Conservation (phyloP, 2,113 vertebrate genomes). For the Dissostichus mawsoni region DNA sequence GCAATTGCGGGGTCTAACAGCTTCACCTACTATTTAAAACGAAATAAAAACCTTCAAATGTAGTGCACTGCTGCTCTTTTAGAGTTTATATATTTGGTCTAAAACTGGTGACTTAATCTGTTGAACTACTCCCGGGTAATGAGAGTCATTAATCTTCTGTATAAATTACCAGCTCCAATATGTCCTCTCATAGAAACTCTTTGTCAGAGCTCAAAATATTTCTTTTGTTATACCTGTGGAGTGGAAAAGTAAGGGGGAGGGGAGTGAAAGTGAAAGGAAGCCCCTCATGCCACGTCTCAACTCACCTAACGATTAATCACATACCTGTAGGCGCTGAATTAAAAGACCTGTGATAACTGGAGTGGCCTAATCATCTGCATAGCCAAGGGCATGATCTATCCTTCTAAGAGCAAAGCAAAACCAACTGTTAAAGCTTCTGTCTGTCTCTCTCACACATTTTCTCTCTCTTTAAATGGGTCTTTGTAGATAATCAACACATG, state of each 20-base stretch:
- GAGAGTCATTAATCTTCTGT: conserved; percentile 74
- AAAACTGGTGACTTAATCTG: conserved; percentile 59
- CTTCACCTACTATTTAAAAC: conserved; percentile 11
- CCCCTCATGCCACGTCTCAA: conserved; percentile 65
- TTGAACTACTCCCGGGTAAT: conserved; percentile 64
- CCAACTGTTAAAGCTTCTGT: conserved; percentile 68
- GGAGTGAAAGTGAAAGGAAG: conserved; percentile 57
- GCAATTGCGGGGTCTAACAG: neutral
- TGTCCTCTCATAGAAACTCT: conserved; percentile 55
- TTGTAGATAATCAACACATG: conserved; percentile 7
- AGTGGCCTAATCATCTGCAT: conserved; percentile 80
- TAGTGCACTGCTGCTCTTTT: neutral
- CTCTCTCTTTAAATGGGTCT: conserved; percentile 14
- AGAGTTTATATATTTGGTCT: conserved; percentile 47
- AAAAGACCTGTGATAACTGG: conserved; percentile 80
- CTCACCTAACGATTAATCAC: conserved; percentile 84
- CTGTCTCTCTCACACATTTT: conserved; percentile 23
- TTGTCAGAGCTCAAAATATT: conserved; percentile 64
- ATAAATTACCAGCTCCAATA: conserved; percentile 71
- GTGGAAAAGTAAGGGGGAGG: conserved; percentile 66
- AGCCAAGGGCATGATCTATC: conserved; percentile 71
- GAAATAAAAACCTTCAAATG: conserved; percentile 16
- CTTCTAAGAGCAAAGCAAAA: conserved; percentile 68
- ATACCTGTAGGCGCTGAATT: conserved; percentile 81
- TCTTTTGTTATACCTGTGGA: conserved; percentile 84